Base-by-base conservation (phyloP, 2,888 invertebrate species). In the Cinara cedri region DNA sequence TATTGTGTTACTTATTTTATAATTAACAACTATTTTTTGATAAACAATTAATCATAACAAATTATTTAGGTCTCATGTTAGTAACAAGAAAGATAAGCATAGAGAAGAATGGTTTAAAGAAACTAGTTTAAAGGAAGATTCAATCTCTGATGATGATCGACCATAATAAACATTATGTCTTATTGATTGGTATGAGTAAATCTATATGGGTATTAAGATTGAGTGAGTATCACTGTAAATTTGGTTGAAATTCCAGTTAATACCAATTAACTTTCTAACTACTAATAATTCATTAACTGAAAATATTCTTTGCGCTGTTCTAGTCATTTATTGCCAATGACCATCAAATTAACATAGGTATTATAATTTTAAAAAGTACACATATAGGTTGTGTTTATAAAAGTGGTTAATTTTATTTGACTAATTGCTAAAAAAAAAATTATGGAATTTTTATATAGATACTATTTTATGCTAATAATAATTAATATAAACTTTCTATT, bases 101-200 rank as follows among this genome's bases (percentile, higher is more conserved):
- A 78, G 60, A 51, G 78, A 70, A 0, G 60, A 14, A 3, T 70
- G 78, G 78, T 70, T 78, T 4, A 78, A 78, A 42, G 78, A 78
- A 60, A 78, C 78, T 51, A 70, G 49, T 78, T 57, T 78, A 68
- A 78, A 78, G 60, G 78, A 78, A 78, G 51, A 78, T 70, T 62
- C 70, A 62, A 78, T 57, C 49, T 78, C 70, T 21, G 78, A 78
- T 70, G 70, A 78, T 51, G 70, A 78, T 57, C 54, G 68, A 4
- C 34, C 62, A 34, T 78, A 68, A 76, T 2, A 57, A 6, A 51
- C 46, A 49, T 19, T 9, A 3, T 46, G 46, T 14, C 1, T 21
- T n/a, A 21, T 63, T 75, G 2, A 65, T 72, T 72, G 34, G 26
- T 51, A 60, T 72, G 34, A 16, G 44, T 26, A 46, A 13, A 46